A percentile compares a stretch with the other conserved stretches of the same genome.
Evolutionary conservation across 1,140 invertebrate genomes (phyloP).

Genomic region (Nephila pilipes): DNA sequence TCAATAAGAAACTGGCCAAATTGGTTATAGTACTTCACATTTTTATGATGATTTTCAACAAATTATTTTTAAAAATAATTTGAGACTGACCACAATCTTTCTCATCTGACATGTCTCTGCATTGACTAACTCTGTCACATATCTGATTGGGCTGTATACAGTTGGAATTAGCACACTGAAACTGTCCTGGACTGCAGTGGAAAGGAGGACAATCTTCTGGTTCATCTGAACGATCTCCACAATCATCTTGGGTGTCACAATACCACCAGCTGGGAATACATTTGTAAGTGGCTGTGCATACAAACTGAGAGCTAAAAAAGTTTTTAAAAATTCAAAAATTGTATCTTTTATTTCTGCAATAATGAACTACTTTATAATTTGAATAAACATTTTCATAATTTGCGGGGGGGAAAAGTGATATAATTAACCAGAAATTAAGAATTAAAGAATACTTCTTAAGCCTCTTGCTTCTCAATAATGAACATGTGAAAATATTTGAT

Average conservation of each 20-base stretch:
- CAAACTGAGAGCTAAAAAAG: slow-evolving; percentile 86
- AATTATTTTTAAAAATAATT: not conserved
- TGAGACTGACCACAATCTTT: slow-evolving; percentile 82
- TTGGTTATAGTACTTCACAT: too few species aligned
- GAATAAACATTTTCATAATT: too few species aligned
- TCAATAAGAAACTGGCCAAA: too few species aligned
- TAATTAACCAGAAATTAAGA: too few species aligned
- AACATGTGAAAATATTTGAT: too few species aligned
- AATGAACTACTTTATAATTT: too few species aligned
- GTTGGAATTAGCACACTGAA: slow-evolving; percentile 86
- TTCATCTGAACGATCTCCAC: slow-evolving; percentile 90
- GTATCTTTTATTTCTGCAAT: too few species aligned
- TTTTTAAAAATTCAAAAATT: too few species aligned
- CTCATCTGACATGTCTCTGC: slow-evolving; percentile 84
- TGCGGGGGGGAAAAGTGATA: too few species aligned
- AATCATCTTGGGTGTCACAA: slow-evolving; percentile 88
- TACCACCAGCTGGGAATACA: slow-evolving; percentile 86
- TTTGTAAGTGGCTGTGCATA: slow-evolving; percentile 88
- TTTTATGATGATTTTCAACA: too few species aligned
- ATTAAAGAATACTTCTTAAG: too few species aligned
- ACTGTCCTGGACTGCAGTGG: slow-evolving; percentile 87
- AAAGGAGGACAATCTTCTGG: slow-evolving; percentile 87
- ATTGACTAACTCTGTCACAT: slow-evolving; percentile 85
- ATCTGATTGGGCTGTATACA: slow-evolving; percentile 87
- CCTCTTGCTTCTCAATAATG: too few species aligned